phyloP scores from a whole-genome alignment of 1,140 invertebrate genomes.

The Lethocerus indicus region DNA sequence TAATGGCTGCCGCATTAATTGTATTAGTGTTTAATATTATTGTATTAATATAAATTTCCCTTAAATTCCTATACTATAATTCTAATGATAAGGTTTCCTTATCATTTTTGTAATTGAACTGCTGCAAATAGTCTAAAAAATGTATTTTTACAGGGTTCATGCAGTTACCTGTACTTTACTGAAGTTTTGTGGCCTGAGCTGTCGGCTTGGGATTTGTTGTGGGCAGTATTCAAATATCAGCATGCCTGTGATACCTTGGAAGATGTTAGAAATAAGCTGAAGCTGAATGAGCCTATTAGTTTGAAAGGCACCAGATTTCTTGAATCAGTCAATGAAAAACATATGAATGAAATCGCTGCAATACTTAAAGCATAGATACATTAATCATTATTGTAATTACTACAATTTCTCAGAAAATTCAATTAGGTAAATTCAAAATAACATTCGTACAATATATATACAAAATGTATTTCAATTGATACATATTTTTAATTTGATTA shows the following conservation, averaged over 20 bases:
- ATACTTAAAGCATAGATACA: too few relatives aligned
- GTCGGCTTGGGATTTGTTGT: constrained; percentile 73
- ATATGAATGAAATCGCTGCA: too few relatives aligned
- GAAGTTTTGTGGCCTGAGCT: constrained; percentile 89
- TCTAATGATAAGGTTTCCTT: not conserved
- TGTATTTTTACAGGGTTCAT: constrained; percentile 36
- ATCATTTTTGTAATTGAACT: constrained; percentile 11
- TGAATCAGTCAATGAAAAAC: constrained; percentile 7
- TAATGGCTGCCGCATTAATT: too few relatives aligned
- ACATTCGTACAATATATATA: too few relatives aligned
- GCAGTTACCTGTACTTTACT: constrained; percentile 57
- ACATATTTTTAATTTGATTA: too few relatives aligned
- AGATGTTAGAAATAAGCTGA: not conserved
- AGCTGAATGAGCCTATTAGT: not conserved
- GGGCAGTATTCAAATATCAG: constrained; percentile 75
- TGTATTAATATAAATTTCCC: too few relatives aligned
- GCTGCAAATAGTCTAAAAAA: too few relatives aligned
- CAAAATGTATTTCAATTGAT: too few relatives aligned
- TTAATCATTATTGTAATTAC: too few relatives aligned
- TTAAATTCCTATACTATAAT: not conserved
- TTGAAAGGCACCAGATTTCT: constrained; percentile 11
- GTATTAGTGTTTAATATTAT: too few relatives aligned
- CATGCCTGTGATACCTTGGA: constrained; percentile 8
- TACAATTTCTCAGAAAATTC: too few relatives aligned
- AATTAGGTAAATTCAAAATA: too few relatives aligned